Base-by-base conservation (phyloP, 2,113 vertebrate genomes). In the Formicarius rufipectus region DNA sequence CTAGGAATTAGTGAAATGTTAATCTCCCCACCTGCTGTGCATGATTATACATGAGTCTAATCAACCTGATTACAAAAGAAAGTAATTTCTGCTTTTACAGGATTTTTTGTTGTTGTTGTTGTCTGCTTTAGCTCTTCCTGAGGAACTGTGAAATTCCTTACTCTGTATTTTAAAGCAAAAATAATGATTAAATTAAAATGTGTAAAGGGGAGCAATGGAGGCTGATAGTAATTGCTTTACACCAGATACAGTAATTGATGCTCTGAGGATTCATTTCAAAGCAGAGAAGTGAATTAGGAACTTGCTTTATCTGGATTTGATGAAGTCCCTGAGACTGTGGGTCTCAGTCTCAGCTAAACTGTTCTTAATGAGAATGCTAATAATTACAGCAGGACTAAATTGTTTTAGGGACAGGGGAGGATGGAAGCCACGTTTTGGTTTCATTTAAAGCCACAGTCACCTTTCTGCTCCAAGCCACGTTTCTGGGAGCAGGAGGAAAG, bases 191-290 rank as follows among this genome's bases (percentile, higher is more conserved):
- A 98, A 97, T 97, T 97, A 97, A 86, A 94, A 95, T 16, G 47
- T 50, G 5, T 35, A 86, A 92, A 64, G 69, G 77, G 87, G 87
- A 96, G 93, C 73, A 55, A 87, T 33, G 73, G 92, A 64, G 67
- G 74, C 91, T 84, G 92, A 72, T 90, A 49, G 94, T 94, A 98
- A 98, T 97, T 97, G 96, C 97, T 98, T 96, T 97, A 91, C 93
- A 82, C 69, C 85, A 82, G 86, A 86, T 45, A 44, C 49, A 89
- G 81, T 96, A 97, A 98, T 94, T 97, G 97, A 97, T 83, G 95
- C 93, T 97, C 95, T 86, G 81, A 97, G 95, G 97, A 96, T 96
- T 98, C 94, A 93, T 97, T 98, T 97, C 93, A 78, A 93, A 96
- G 96, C 91, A 85, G 15, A 71, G 58, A 83, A 97, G 95, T 90